Conservation (phyloP, 2,888 invertebrate species). For the Cremastobaeus sp. region DNA sequence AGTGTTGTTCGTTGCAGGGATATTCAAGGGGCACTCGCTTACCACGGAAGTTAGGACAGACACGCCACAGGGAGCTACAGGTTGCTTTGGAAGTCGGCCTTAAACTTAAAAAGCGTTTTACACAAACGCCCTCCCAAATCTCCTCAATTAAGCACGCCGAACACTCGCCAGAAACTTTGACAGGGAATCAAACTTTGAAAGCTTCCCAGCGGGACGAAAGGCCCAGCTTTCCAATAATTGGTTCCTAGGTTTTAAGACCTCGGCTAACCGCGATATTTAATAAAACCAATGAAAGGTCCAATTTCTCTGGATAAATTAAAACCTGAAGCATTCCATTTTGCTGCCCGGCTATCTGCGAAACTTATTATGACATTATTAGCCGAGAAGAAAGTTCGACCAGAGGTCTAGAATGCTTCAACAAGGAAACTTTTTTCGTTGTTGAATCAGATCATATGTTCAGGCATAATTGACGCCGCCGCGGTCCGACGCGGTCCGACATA, state of each 20-base stretch:
- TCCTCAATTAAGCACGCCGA: slow-evolving; percentile 59
- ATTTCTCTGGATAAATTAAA: too few relatives aligned
- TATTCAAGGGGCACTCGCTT: slow-evolving; percentile 74
- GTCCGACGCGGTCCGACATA: too few relatives aligned
- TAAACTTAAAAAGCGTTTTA: slow-evolving; percentile 62
- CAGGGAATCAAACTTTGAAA: slow-evolving; percentile 55
- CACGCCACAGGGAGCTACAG: slow-evolving; percentile 65
- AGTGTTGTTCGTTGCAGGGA: slow-evolving; percentile 76
- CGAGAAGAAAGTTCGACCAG: too few relatives aligned
- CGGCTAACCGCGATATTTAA: slow-evolving; percentile 28
- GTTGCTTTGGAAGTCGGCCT: slow-evolving; percentile 70
- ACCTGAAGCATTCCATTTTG: too few relatives aligned
- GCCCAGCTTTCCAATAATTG: slow-evolving; percentile 50
- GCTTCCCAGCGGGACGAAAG: slow-evolving; percentile 26
- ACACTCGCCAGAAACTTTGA: slow-evolving; percentile 49
- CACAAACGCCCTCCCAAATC: slow-evolving; percentile 59
- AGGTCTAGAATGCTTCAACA: too few relatives aligned
- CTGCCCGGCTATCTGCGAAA: too few relatives aligned
- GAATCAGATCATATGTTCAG: too few relatives aligned
- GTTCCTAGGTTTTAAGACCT: slow-evolving; percentile 34
- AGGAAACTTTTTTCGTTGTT: too few relatives aligned
- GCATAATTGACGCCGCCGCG: too few relatives aligned
- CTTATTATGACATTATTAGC: too few relatives aligned
- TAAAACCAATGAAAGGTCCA: too few relatives aligned
- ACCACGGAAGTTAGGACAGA: slow-evolving; percentile 69